These are phyloP conservation scores for Ophioninae sp. DNA, from an alignment of 2,888 invertebrate genomes.

Conservation along the genomic window DNA sequence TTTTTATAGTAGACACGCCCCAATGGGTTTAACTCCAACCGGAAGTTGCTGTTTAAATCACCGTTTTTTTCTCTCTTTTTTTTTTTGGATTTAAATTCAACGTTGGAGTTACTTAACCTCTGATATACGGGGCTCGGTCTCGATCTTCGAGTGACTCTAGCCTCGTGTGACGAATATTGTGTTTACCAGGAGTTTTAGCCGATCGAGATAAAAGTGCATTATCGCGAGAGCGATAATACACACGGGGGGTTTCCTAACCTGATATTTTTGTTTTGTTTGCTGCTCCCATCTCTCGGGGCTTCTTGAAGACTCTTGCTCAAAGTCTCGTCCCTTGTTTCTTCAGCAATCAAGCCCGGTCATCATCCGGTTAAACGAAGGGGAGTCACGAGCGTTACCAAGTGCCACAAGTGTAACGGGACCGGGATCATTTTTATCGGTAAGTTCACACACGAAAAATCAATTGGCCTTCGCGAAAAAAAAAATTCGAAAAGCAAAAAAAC, in stretches of 20 bases:
- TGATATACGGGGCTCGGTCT: not conserved
- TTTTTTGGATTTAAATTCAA: too few species aligned
- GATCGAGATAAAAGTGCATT: not conserved
- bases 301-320: not conserved
- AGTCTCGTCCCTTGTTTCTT: slow-evolving; percentile 8
- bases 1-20: too few species aligned
- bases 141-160: not conserved
- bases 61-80: too few species aligned
- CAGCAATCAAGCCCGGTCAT: slow-evolving; percentile 80
- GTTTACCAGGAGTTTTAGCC: not conserved
- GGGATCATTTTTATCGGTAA: slow-evolving; percentile 90
- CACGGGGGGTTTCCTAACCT: not conserved
- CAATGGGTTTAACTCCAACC: too few species aligned
- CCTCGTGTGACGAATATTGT: not conserved
- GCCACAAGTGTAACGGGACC: slow-evolving; percentile 94
- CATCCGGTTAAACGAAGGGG: slow-evolving; percentile 93
- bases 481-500: slow-evolving; percentile 1
- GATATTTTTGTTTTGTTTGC: not conserved
- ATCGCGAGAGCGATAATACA: not conserved
- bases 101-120: not conserved
- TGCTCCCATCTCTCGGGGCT: not conserved
- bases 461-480: slow-evolving; percentile 38
- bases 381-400: slow-evolving; percentile 91
- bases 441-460: slow-evolving; percentile 60
- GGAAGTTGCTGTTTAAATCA: too few species aligned